Percentiles rank a stretch among this genome's conserved stretches.
These are phyloP conservation scores for Aphaenogaster ashmeadi DNA, from an alignment of 1,140 invertebrate species.

Conservation along the genomic window DNA sequence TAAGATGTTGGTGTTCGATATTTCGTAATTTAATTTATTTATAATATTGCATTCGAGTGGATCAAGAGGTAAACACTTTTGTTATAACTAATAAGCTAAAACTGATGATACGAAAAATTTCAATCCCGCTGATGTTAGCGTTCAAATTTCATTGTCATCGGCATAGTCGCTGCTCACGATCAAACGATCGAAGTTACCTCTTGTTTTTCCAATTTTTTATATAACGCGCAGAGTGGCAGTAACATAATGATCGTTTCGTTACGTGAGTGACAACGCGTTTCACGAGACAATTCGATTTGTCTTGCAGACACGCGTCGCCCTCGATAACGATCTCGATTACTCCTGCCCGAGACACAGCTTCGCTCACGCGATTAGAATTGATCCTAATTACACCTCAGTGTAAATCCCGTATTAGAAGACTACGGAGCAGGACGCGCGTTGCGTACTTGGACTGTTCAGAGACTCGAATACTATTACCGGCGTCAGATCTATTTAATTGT, in stretches of 20 bases:
- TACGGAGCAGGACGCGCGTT: conserved; percentile 34
- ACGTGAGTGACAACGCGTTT: conserved; percentile 36
- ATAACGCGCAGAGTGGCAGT: neutral
- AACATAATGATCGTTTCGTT: conserved; percentile 50
- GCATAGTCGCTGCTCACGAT: neutral
- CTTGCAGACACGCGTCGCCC: conserved; percentile 54
- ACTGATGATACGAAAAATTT: neutral
- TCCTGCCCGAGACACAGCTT: conserved; percentile 36
- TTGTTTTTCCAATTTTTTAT: neutral
- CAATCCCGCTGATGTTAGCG: neutral
- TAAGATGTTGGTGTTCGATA: neutral
- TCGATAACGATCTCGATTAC: conserved; percentile 64
- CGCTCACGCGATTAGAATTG: conserved; percentile 62
- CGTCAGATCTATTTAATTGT: conserved; percentile 76
- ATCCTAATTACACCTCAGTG: conserved; percentile 58
- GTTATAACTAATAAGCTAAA: neutral
- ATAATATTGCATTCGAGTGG: neutral
- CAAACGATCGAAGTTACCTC: neutral
- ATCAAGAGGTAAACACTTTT: neutral
- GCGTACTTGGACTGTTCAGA: conserved; percentile 53
- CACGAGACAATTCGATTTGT: conserved; percentile 57
- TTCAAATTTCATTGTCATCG: neutral
- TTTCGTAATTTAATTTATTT: neutral
- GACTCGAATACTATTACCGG: conserved; percentile 65
- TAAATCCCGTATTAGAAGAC: conserved; percentile 62